Evolutionary conservation across 2,888 invertebrate genomes (phyloP).

Genomic region (Thecocarcelia acutangulata): DNA sequence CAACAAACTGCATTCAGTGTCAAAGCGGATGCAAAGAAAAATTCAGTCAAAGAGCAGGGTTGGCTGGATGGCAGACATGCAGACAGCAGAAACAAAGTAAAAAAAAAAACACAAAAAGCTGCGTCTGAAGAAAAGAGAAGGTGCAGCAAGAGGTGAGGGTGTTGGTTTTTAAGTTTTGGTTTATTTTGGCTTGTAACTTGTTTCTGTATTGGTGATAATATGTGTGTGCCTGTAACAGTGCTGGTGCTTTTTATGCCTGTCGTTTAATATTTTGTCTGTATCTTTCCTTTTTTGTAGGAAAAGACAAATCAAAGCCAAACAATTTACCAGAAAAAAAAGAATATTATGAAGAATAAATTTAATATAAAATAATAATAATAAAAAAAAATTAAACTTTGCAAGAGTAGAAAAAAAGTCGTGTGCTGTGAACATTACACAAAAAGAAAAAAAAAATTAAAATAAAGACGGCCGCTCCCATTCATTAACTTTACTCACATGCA

Average conservation of each 20-base stretch:
- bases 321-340: conserved; percentile 45
- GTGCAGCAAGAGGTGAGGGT: conserved; percentile 62
- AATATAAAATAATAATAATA: conserved; percentile 49
- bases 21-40: conserved; percentile 67
- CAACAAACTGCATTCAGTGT: conserved; percentile 61
- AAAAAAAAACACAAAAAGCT: conserved; percentile 33
- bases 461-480: conserved; percentile 73
- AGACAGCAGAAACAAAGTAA: conserved; percentile 27
- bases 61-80: conserved; percentile 60
- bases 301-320: conserved; percentile 57
- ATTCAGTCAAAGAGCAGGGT: conserved; percentile 56
- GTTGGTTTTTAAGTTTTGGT: conserved; percentile 47
- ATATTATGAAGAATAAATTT: conserved; percentile 2
- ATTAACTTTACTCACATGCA: conserved; percentile 72
- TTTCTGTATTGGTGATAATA: too few species aligned
- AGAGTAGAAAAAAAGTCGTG: conserved; percentile 49
- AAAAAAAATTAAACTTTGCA: conserved; percentile 52
- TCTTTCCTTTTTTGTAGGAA: conserved; percentile 28
- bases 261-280: background rate
- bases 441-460: conserved; percentile 24
- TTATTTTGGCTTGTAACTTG: conserved; percentile 39
- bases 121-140: conserved; percentile 41
- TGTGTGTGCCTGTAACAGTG: conserved; percentile 24
- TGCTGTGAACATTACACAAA: conserved; percentile 49
- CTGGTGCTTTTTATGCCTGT: conserved; percentile 27